A percentile compares a stretch with the other conserved stretches of the same genome.
These are phyloP conservation scores for Ptychodera flava DNA, from an alignment of 35 echinoderm and acorn worm species.

Conservation along the genomic window DNA sequence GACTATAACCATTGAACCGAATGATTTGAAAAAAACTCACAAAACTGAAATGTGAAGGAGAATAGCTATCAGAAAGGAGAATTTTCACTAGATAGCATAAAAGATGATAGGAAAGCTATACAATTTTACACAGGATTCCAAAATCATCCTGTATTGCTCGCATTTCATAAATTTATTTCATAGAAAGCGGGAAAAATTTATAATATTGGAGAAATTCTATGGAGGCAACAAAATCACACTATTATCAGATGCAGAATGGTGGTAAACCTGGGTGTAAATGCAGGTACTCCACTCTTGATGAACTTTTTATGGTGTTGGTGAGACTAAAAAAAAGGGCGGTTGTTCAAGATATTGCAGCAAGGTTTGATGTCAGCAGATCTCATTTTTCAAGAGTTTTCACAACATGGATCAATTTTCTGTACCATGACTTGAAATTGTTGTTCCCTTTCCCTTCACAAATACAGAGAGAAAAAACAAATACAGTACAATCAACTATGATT, in stretches of 20 bases:
- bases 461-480: too few relatives aligned
- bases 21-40: too few relatives aligned
- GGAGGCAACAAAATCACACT: too few relatives aligned
- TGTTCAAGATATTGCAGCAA: constrained; percentile 3
- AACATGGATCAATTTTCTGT: constrained; percentile 2
- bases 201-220: too few relatives aligned
- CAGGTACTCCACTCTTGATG: neutral
- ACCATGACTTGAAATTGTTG: neutral
- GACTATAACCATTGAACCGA: too few relatives aligned
- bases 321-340: neutral
- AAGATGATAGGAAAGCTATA: neutral
- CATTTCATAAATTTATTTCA: neutral
- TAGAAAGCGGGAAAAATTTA: too few relatives aligned
- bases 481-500: too few relatives aligned
- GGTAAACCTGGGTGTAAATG: neutral
- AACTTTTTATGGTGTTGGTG: constrained; percentile 22
- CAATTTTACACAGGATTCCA: constrained; percentile 25
- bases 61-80: too few relatives aligned
- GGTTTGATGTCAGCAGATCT: constrained; percentile 7
- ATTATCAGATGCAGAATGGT: too few relatives aligned
- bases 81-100: too few relatives aligned
- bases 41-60: too few relatives aligned
- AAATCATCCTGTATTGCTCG: neutral
- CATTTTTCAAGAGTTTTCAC: constrained; percentile 19
- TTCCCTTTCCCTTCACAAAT: neutral